phyloP scores from a whole-genome alignment of 2,113 vertebrate species.

The Dendropsophus ebraccatus region DNA sequence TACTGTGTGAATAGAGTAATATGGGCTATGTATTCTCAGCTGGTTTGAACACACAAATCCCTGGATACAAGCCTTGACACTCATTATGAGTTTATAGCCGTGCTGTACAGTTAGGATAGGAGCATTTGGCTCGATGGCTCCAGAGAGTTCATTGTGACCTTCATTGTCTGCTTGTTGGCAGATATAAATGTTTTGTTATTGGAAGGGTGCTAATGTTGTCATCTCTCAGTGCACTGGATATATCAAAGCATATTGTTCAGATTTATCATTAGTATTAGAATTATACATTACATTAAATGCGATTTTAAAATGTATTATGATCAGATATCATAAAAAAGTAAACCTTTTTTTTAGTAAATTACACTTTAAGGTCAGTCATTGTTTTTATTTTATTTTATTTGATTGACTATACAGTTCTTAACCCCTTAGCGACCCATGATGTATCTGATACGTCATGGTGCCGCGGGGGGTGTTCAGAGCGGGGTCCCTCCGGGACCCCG shows the following conservation, averaged over 20 bases:
- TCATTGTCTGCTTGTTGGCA: background rate
- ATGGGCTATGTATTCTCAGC: background rate
- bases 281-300: background rate
- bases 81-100: slow-evolving; percentile 16
- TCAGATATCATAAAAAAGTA: no score
- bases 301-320: background rate
- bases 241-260: background rate
- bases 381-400: no score
- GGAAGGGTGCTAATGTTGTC: background rate
- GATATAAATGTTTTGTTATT: background rate
- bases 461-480: no score
- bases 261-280: background rate
- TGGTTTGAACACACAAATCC: background rate
- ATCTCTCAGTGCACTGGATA: background rate
- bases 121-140: background rate
- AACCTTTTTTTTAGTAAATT: background rate
- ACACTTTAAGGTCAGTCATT: background rate
- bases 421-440: no score
- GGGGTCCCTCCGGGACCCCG: no score
- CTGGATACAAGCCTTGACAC: background rate
- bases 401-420: no score
- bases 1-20: background rate
- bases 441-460: no score
- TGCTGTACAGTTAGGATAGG: background rate
- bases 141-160: slow-evolving; percentile 5